Conservation (phyloP, 2,797 vertebrate genomes). For the Enteromius trimaculatus region DNA sequence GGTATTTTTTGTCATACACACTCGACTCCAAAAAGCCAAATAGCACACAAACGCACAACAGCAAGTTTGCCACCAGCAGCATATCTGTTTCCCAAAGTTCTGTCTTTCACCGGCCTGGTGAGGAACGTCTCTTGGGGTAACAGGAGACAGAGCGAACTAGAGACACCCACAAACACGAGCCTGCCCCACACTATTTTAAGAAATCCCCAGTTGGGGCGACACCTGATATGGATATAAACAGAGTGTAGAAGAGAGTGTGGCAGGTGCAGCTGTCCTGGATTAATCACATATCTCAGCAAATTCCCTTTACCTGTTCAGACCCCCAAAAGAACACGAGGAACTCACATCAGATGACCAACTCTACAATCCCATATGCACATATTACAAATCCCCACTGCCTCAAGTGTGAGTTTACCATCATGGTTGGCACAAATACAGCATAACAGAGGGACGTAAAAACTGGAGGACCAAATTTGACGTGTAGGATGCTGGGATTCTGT, state of each 20-base stretch:
- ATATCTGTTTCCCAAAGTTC: conserved; percentile 2
- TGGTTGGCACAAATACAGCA: conserved; percentile 7
- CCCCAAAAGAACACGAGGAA: not conserved
- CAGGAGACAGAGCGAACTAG: conserved; percentile 31
- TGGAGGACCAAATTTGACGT: not conserved
- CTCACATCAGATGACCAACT: conserved; percentile 8
- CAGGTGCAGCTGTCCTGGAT: conserved; percentile 90
- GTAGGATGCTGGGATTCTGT: conserved; percentile 9
- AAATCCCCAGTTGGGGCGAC: conserved; percentile 78
- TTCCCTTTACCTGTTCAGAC: conserved; percentile 29
- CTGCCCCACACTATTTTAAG: conserved; percentile 83
- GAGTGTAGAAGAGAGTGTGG: conserved; percentile 58
- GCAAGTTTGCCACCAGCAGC: not conserved
- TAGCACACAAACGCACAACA: conserved; percentile 8
- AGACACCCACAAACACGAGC: conserved; percentile 47
- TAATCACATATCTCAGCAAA: conserved; percentile 73
- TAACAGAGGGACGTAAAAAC: not conserved
- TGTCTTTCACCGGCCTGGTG: not conserved
- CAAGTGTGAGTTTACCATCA: not conserved
- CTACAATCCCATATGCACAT: conserved; percentile 3
- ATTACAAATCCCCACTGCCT: not conserved
- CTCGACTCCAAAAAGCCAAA: not conserved
- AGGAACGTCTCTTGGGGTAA: conserved; percentile 29
- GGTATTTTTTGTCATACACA: conserved; percentile 1
- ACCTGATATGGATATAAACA: conserved; percentile 91